Conservation (phyloP, 2,113 vertebrate species). For the Burhinus bistriatus region DNA sequence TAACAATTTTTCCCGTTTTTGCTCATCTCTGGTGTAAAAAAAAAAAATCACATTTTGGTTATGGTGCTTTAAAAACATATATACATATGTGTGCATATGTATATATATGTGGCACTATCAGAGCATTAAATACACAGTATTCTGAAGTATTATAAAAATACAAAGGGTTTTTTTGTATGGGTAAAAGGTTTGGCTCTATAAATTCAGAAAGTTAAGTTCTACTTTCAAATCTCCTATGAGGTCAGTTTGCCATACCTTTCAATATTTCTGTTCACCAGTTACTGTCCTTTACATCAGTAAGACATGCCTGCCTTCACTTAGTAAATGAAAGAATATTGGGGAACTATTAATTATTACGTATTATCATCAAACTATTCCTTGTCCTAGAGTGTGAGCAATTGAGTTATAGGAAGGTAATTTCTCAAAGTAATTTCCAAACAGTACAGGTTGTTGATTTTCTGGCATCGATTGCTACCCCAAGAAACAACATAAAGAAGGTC, state of each 20-base stretch:
- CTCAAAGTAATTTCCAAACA: not conserved
- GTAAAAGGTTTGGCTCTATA: not conserved
- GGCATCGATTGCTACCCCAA: not conserved
- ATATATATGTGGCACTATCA: not conserved
- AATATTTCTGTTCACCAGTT: not conserved
- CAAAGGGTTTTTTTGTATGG: accelerated
- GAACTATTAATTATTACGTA: not conserved
- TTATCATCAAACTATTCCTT: not conserved
- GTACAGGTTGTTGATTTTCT: not conserved
- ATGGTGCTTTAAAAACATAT: not conserved
- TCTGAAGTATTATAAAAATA: not conserved
- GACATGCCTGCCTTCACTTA: not conserved
- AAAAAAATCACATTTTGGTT: not conserved
- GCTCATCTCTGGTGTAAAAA: not conserved
- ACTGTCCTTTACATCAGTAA: not conserved
- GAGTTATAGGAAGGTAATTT: not conserved
- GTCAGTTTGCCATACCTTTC: not conserved
- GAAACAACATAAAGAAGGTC: not conserved
- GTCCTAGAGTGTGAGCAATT: not conserved
- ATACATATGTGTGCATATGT: not conserved
- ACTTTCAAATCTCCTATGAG: not conserved
- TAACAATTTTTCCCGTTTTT: not conserved
- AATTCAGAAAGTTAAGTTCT: not conserved
- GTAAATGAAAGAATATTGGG: not conserved
- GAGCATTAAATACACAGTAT: not conserved